These are phyloP conservation scores for Polypterus bichir DNA, from an alignment of 2,113 vertebrate genomes.

Conservation along the genomic window DNA sequence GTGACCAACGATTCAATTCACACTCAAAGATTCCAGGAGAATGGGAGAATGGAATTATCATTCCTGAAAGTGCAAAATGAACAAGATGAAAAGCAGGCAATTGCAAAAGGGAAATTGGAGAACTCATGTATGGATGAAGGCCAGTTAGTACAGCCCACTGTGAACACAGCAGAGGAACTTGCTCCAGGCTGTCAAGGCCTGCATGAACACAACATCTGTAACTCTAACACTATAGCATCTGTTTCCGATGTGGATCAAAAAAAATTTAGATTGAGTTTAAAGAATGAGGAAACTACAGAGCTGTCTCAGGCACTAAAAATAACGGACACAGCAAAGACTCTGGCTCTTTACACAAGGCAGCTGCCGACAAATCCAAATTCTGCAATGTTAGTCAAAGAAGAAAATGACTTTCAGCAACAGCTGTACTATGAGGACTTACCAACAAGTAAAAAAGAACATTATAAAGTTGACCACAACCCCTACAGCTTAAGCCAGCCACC, in stretches of 20 bases:
- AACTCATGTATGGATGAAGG: too few species aligned
- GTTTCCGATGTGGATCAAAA: background rate
- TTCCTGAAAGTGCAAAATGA: too few species aligned
- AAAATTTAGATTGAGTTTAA: background rate
- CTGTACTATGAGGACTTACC: slow-evolving; percentile 27
- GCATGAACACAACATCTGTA: too few species aligned
- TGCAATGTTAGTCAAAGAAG: background rate
- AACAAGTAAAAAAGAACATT: slow-evolving; percentile 13
- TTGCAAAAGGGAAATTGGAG: too few species aligned
- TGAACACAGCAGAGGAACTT: too few species aligned
- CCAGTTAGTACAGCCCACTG: too few species aligned
- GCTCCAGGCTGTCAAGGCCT: too few species aligned
- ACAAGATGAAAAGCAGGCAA: too few species aligned
- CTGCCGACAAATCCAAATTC: slow-evolving; percentile 18
- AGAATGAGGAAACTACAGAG: background rate
- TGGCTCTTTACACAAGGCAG: slow-evolving; percentile 30
- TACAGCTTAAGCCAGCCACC: slow-evolving; percentile 21
- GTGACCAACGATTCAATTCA: slow-evolving; percentile 13
- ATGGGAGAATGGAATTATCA: slow-evolving; percentile 1
- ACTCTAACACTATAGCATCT: too few species aligned
- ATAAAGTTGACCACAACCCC: slow-evolving; percentile 17
- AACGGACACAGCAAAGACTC: slow-evolving; percentile 31
- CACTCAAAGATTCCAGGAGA: slow-evolving; percentile 10
- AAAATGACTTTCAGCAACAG: slow-evolving; percentile 11
- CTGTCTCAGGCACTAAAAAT: slow-evolving; percentile 24